phyloP scores from a whole-genome alignment of 2,113 vertebrate species.

The Tympanuchus pallidicinctus region DNA sequence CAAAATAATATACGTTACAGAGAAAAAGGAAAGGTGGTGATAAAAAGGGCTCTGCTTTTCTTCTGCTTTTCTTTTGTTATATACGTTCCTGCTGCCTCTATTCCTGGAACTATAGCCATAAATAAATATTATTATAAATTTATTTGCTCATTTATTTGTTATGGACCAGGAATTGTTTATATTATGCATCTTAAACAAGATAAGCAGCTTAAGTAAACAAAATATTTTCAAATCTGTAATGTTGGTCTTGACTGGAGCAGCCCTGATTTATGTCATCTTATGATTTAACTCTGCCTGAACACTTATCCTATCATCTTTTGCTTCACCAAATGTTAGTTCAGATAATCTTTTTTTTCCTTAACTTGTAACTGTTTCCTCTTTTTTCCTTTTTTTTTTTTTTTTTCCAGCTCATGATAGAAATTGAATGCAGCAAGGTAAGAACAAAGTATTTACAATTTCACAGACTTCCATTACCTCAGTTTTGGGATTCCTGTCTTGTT shows the following conservation, averaged over 20 bases:
- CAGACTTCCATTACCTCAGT: not conserved
- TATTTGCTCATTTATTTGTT: not conserved
- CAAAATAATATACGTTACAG: not conserved
- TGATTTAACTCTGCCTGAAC: not conserved
- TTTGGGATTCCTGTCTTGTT: not conserved
- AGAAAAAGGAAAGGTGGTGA: not conserved
- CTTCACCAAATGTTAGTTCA: not conserved
- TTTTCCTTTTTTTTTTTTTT: not conserved
- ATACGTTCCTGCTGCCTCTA: not conserved
- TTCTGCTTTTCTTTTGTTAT: not conserved
- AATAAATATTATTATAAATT: not conserved
- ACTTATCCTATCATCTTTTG: not conserved
- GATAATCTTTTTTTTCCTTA: not conserved
- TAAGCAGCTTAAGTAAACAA: not conserved
- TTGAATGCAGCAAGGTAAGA: slow-evolving; percentile 68
- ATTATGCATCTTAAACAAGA: not conserved
- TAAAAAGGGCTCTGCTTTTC: not conserved
- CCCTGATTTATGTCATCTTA: not conserved
- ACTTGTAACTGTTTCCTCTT: not conserved
- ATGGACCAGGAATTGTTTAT: not conserved
- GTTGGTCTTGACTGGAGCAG: not conserved
- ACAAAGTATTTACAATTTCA: not conserved
- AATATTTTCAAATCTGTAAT: not conserved
- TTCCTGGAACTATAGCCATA: not conserved
- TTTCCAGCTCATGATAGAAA: slow-evolving; percentile 27